Conservation (phyloP, 2,888 invertebrate genomes). For the Drosophila macrothrix region DNA sequence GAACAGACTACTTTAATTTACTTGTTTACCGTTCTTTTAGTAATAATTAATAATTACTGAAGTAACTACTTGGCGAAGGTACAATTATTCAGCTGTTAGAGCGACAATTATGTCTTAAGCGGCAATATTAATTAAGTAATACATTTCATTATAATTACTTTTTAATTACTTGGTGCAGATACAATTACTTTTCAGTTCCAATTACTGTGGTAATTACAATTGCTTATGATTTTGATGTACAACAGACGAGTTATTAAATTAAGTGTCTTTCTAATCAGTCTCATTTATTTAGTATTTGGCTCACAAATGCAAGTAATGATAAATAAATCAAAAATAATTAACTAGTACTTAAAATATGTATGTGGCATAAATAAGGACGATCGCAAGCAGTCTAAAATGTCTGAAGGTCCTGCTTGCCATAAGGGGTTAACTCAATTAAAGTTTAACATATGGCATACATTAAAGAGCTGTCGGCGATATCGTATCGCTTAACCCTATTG, state of each 20-base stretch:
- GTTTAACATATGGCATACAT: conserved; percentile 17
- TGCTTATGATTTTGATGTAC: neutral
- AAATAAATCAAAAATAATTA: neutral
- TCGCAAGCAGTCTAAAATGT: neutral
- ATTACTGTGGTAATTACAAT: neutral
- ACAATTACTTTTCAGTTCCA: neutral
- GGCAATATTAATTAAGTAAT: neutral
- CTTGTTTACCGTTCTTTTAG: neutral
- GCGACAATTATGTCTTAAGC: no score
- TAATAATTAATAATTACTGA: neutral
- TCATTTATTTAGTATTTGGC: neutral
- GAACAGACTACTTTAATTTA: neutral
- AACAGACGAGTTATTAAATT: neutral
- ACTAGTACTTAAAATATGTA: neutral
- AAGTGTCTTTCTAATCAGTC: neutral
- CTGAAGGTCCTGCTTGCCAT: neutral
- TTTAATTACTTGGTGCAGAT: neutral
- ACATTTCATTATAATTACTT: neutral
- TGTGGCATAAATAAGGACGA: neutral
- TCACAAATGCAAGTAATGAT: neutral
- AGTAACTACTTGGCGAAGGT: neutral
- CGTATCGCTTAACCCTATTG: conserved; percentile 15
- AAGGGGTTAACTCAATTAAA: conserved; percentile 37
- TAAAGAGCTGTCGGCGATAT: conserved; percentile 34
- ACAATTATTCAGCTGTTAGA: neutral